Conservation (phyloP, 2,888 invertebrate species). For the Caenorhabditis doughertyi region DNA sequence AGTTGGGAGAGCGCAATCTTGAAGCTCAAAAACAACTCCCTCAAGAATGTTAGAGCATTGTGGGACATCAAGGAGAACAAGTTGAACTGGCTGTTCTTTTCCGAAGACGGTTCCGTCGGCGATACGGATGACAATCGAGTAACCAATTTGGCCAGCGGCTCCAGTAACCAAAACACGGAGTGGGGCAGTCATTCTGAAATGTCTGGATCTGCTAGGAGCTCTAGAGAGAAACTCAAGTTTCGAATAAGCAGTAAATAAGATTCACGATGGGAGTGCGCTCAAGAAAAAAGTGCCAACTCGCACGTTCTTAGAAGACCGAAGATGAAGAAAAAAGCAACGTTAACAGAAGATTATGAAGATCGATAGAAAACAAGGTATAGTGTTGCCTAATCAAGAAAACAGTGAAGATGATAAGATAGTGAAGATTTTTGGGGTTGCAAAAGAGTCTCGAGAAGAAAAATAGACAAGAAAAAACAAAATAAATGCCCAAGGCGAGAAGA, state of each 20-base stretch:
- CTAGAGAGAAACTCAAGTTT: background rate
- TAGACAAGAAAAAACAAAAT: slow-evolving; percentile 47
- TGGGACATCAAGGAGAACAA: slow-evolving; percentile 95
- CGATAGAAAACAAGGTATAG: slow-evolving; percentile 13
- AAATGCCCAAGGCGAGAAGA: slow-evolving; percentile 29
- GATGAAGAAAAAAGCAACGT: slow-evolving; percentile 10
- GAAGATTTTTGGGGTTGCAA: slow-evolving; percentile 21
- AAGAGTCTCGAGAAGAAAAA: slow-evolving; percentile 17
- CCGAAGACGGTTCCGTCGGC: slow-evolving; percentile 86
- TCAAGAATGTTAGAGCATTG: slow-evolving; percentile 97
- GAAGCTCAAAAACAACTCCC: slow-evolving; percentile 97
- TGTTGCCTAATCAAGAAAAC: slow-evolving; percentile 49
- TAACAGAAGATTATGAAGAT: background rate
- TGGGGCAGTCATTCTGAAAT: slow-evolving; percentile 71
- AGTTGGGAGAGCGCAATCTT: slow-evolving; percentile 95
- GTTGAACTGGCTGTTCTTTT: slow-evolving; percentile 87
- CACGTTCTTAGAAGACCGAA: slow-evolving; percentile 19
- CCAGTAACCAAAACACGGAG: slow-evolving; percentile 89
- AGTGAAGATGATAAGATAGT: slow-evolving; percentile 33
- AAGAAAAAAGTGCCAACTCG: background rate
- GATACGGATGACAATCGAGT: slow-evolving; percentile 94
- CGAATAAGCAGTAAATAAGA: background rate
- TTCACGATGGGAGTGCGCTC: background rate
- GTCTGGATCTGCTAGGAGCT: background rate
- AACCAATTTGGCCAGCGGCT: slow-evolving; percentile 99